These are phyloP conservation scores for Enteromius treurensis DNA, from an alignment of 2,797 vertebrate genomes.

Conservation along the genomic window DNA sequence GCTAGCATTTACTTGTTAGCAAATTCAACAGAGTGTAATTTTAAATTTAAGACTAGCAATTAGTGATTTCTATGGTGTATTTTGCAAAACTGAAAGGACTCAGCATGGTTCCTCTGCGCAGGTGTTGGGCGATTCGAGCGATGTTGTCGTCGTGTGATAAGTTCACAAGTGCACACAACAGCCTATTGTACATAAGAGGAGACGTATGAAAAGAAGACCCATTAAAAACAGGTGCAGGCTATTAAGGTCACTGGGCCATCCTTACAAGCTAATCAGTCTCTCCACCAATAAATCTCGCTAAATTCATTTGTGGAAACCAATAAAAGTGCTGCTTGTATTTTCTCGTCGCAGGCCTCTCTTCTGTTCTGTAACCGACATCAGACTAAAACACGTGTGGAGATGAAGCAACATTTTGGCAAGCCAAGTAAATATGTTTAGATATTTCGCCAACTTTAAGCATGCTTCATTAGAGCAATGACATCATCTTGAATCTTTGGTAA, in stretches of 20 bases:
- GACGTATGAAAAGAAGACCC: neutral
- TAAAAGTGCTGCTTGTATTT: neutral
- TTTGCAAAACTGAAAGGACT: conserved; percentile 19
- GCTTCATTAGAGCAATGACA: neutral
- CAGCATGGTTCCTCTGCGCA: neutral
- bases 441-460: neutral
- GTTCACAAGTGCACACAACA: conserved; percentile 14
- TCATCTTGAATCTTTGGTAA: neutral
- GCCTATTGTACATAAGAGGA: conserved; percentile 10
- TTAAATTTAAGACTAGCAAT: conserved; percentile 25
- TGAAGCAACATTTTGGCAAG: neutral
- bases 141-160: neutral
- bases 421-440: neutral
- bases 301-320: conserved; percentile 30
- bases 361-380: neutral
- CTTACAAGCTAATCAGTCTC: conserved; percentile 27
- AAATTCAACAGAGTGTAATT: conserved; percentile 24
- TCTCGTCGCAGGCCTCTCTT: neutral
- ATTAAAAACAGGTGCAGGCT: conserved; percentile 34
- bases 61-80: conserved; percentile 12
- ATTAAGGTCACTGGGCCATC: conserved; percentile 31
- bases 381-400: neutral
- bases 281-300: conserved; percentile 12
- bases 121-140: neutral
- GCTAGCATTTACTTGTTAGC: conserved; percentile 16